These are phyloP conservation scores for Phyllostomus hastatus DNA, from an alignment of 2,113 vertebrate species.

Conservation along the genomic window DNA sequence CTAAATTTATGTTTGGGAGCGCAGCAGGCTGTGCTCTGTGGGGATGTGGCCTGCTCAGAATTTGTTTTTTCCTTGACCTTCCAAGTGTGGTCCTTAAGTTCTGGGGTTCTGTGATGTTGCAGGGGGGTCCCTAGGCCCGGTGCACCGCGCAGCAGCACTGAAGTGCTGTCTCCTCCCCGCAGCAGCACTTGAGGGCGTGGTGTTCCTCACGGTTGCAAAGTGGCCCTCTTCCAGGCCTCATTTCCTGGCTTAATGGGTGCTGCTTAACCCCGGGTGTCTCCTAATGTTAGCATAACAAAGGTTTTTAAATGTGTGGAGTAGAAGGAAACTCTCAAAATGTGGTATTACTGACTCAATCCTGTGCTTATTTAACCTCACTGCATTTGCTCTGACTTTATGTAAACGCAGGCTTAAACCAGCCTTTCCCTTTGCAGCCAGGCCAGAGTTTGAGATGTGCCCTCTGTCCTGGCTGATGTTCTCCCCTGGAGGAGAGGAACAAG, in stretches of 20 bases:
- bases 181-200: background rate
- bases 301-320: conserved; percentile 48
- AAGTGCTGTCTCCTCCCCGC: background rate
- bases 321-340: background rate
- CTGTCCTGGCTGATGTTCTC: background rate
- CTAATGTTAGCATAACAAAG: conserved; percentile 11
- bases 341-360: background rate
- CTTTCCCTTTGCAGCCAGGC: background rate
- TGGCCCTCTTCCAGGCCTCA: background rate
- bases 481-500: background rate
- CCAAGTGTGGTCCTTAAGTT: background rate
- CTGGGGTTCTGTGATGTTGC: background rate
- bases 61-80: background rate
- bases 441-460: background rate
- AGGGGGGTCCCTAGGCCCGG: background rate
- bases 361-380: background rate
- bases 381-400: background rate
- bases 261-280: background rate
- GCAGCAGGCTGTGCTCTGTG: background rate
- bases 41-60: background rate
- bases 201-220: background rate
- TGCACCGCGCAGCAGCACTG: background rate
- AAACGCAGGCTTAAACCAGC: background rate
- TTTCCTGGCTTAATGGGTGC: conserved; percentile 35
- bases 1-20: background rate